Evolutionary conservation across 2,888 invertebrate species (phyloP).

Genomic region (Camptogramma bilineatum): DNA sequence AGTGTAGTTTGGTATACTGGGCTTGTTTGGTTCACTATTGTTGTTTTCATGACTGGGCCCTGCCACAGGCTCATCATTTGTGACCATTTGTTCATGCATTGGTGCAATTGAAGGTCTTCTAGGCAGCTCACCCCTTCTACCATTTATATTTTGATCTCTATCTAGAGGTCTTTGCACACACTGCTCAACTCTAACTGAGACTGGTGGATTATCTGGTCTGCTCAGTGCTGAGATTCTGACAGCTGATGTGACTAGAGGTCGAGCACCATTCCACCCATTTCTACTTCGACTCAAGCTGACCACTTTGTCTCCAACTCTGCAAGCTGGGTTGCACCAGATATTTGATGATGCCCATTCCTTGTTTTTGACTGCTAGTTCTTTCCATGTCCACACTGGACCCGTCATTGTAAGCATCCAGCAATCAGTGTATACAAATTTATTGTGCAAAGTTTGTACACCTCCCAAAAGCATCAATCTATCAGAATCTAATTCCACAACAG

Average conservation of each 20-base stretch:
- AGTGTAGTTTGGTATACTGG: conserved; percentile 56
- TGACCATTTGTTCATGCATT: conserved; percentile 54
- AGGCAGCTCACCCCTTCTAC: conserved; percentile 86
- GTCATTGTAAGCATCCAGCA: conserved; percentile 95
- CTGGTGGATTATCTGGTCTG: conserved; percentile 75
- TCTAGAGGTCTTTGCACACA: conserved; percentile 83
- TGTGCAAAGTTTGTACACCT: conserved; percentile 94
- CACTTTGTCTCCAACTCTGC: conserved; percentile 90
- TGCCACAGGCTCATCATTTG: conserved; percentile 68
- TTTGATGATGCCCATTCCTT: conserved; percentile 93
- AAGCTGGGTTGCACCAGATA: conserved; percentile 97
- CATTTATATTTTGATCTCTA: conserved; percentile 90
- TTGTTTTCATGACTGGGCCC: conserved; percentile 78
- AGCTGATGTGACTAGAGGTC: conserved; percentile 84
- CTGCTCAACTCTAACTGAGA: conserved; percentile 79
- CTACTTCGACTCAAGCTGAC: conserved; percentile 89
- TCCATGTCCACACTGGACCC: conserved; percentile 90
- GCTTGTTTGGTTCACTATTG: conserved; percentile 47
- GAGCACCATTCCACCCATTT: conserved; percentile 81
- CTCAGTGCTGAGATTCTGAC: conserved; percentile 75
- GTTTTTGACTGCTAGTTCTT: conserved; percentile 90
- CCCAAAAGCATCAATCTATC: conserved; percentile 92
- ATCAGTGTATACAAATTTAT: conserved; percentile 91
- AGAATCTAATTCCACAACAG: conserved; percentile 93
- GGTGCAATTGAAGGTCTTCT: conserved; percentile 60